These are phyloP conservation scores for Selenia dentaria DNA, from an alignment of 2,888 invertebrate genomes.

Conservation along the genomic window DNA sequence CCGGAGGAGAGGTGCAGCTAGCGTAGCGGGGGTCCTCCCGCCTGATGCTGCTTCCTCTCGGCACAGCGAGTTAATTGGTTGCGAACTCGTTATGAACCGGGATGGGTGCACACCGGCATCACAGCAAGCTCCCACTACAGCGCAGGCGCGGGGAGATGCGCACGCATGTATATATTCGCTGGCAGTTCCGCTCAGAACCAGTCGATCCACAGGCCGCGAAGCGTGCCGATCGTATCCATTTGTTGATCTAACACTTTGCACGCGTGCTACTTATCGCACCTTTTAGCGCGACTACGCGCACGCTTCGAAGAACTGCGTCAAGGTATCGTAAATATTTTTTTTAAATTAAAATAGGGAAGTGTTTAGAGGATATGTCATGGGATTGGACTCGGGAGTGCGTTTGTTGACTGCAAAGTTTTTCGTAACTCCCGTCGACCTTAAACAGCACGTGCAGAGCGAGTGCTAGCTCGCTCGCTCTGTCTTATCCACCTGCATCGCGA, in stretches of 20 bases:
- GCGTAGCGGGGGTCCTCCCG: constrained; percentile 2
- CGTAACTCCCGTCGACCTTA: constrained; percentile 57
- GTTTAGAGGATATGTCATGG: background rate
- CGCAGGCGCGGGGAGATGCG: constrained; percentile 74
- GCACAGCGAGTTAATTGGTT: constrained; percentile 46
- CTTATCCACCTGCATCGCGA: constrained; percentile 53
- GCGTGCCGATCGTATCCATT: constrained; percentile 54
- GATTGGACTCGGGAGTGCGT: constrained; percentile 32
- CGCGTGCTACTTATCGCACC: constrained; percentile 45
- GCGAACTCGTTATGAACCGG: constrained; percentile 31
- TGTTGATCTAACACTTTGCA: constrained; percentile 36
- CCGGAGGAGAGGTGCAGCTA: background rate
- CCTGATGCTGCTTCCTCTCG: constrained; percentile 13
- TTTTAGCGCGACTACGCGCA: constrained; percentile 48
- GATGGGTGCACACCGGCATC: constrained; percentile 36
- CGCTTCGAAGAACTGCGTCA: constrained; percentile 36
- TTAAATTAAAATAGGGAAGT: constrained; percentile 3
- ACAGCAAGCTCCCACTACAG: constrained; percentile 61
- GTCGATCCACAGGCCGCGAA: constrained; percentile 66
- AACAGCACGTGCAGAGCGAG: constrained; percentile 48
- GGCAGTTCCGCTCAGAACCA: constrained; percentile 60
- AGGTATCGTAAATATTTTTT: constrained; percentile 33
- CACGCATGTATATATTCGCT: constrained; percentile 78
- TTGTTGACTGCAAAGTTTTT: constrained; percentile 38
- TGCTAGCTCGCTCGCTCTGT: constrained; percentile 46